Percentiles rank a stretch among this genome's conserved stretches.
Conservation (phyloP, 1,140 invertebrate genomes). For the Euglossa dilemma region DNA sequence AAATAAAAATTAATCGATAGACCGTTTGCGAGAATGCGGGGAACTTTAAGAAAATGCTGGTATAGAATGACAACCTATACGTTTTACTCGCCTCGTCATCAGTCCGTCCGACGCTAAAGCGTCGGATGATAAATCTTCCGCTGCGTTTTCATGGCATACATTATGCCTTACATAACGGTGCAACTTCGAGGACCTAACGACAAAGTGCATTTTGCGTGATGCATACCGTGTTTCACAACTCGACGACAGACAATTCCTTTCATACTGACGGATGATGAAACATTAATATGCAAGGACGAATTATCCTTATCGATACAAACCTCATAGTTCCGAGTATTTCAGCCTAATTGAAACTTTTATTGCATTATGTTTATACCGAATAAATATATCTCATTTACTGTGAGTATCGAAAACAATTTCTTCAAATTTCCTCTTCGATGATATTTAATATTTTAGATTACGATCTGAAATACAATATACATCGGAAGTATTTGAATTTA, state of each 20-base stretch:
- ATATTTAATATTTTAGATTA: too few relatives aligned
- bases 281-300: background rate
- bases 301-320: background rate
- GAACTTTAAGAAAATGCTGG: background rate
- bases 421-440: too few relatives aligned
- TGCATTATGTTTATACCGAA: too few relatives aligned
- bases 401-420: too few relatives aligned
- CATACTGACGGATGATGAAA: background rate
- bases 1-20: background rate
- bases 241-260: slow-evolving; percentile 13
- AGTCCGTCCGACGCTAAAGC: background rate
- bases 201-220: slow-evolving; percentile 18
- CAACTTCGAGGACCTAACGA: slow-evolving; percentile 21
- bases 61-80: background rate
- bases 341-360: too few relatives aligned
- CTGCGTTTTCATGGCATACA: background rate
- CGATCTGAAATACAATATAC: too few relatives aligned
- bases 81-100: background rate
- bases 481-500: too few relatives aligned
- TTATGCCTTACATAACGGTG: background rate
- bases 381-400: too few relatives aligned
- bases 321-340: background rate
- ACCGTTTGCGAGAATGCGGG: background rate
- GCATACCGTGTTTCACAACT: background rate
- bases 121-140: slow-evolving; percentile 14